phyloP scores from a whole-genome alignment of 23 tunicate genomes.

The Phallusia fumigata region DNA sequence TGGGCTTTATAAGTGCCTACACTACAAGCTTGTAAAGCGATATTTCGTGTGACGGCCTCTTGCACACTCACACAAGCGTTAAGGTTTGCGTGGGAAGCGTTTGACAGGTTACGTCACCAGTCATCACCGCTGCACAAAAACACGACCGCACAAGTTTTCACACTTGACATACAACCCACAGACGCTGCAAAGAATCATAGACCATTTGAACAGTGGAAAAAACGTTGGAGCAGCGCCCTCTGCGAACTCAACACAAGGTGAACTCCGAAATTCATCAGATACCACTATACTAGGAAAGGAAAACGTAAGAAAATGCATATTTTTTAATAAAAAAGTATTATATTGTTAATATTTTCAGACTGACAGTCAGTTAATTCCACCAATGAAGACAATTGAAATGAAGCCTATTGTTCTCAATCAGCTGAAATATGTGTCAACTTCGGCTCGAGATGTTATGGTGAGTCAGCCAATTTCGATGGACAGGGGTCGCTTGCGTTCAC shows the following conservation, averaged over 20 bases:
- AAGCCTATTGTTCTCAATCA: neutral
- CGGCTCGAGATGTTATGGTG: neutral
- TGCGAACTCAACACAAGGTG: too few relatives aligned
- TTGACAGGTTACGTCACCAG: neutral
- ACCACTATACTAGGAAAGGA: too few relatives aligned
- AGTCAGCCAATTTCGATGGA: neutral
- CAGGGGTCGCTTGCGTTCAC: too few relatives aligned
- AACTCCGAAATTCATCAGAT: too few relatives aligned
- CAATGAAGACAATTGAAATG: neutral
- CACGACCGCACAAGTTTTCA: neutral
- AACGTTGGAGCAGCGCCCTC: too few relatives aligned
- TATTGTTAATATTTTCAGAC: neutral
- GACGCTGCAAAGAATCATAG: neutral
- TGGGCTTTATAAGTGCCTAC: too few relatives aligned
- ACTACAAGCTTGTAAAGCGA: neutral
- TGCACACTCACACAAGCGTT: constrained; percentile 3
- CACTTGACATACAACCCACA: neutral
- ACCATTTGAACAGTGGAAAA: neutral
- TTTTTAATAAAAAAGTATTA: neutral
- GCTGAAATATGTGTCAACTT: neutral
- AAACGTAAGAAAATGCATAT: too few relatives aligned
- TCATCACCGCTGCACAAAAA: neutral
- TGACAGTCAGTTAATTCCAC: neutral
- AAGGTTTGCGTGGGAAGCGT: constrained; percentile 6
- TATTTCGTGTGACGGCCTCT: neutral